Evolutionary conservation across 2,888 invertebrate species (phyloP), one percentile per base, ranked within the genome.

Genomic region (Aromia moschata): DNA sequence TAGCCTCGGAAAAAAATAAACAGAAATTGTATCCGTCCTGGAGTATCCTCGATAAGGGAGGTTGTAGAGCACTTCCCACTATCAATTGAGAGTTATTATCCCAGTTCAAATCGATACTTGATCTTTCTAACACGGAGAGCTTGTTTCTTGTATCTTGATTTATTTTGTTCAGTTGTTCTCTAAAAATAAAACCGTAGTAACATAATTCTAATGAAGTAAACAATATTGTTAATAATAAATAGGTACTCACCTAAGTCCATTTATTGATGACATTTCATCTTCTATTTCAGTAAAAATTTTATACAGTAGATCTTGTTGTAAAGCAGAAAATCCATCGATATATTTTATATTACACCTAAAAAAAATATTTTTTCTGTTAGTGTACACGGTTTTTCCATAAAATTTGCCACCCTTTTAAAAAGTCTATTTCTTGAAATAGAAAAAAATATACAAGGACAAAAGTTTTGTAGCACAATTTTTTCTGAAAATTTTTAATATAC

Each of bases 311-410:
- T 79, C 81, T 56, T 73, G 74, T 70, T 83, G 82, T 1, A 84
- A 70, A 37, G 77, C 80, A 38, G 68, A 71, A 71, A 84, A 85
- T 52, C 80, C 73, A 58, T 83, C 83, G 36, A 84, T 80, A 20
- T 80, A 78, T 20, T 69, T 73, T 47, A 84, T 68, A 38, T 80
- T 75, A 31, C 83, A 83, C 63, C 85, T 86, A 70, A 66, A 82
- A 74, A 36, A 56, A 25, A 38, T n/a, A n/a, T n/a, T n/a, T n/a
- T n/a, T n/a, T n/a, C n/a, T n/a, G n/a, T n/a, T n/a, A n/a, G n/a
- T n/a, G n/a, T n/a, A n/a, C n/a, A n/a, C n/a, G n/a, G n/a, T n/a
- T n/a, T n/a, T n/a, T n/a, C n/a, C n/a, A n/a, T n/a, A n/a, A n/a
- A n/a, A n/a, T n/a, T n/a, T n/a, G n/a, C n/a, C n/a, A n/a, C n/a